Percentiles rank a stretch among this genome's conserved stretches.
These are phyloP conservation scores for Polydrusus cervinus DNA, from an alignment of 2,888 invertebrate species.

Conservation along the genomic window DNA sequence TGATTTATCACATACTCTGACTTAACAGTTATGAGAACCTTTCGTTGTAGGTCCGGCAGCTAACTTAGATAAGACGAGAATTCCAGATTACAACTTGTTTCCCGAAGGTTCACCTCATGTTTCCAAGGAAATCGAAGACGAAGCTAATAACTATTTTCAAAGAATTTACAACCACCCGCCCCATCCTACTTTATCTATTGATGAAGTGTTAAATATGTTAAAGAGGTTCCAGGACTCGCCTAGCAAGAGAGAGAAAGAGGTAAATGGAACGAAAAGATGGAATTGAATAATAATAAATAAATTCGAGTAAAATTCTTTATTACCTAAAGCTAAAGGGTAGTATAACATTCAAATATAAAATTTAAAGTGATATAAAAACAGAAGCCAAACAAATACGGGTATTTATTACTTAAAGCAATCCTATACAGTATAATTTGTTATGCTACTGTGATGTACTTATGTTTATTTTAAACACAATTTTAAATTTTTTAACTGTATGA, in stretches of 20 bases:
- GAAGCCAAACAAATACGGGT: not conserved
- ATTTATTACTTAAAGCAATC: not conserved
- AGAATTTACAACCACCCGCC: conserved; percentile 99
- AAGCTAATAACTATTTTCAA: conserved; percentile 99
- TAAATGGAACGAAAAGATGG: conserved; percentile 57
- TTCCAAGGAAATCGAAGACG: conserved; percentile 97
- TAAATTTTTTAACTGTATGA: too few species aligned
- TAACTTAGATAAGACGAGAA: conserved; percentile 77
- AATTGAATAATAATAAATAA: not conserved
- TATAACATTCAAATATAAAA: not conserved
- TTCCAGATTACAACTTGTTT: conserved; percentile 79
- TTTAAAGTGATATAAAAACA: not conserved
- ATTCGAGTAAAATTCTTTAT: too few species aligned
- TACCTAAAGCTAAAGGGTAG: not conserved
- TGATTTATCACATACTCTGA: too few species aligned
- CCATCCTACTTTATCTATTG: conserved; percentile 93
- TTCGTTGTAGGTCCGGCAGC: conserved; percentile 72
- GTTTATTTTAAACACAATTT: too few species aligned
- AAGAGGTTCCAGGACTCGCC: conserved; percentile 96
- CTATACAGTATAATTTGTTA: too few species aligned
- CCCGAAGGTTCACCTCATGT: conserved; percentile 88
- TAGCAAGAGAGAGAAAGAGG: conserved; percentile 87
- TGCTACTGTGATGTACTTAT: too few species aligned
- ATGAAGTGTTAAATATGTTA: conserved; percentile 96
- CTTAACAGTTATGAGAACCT: not conserved